phyloP scores from a whole-genome alignment of 2,113 vertebrate species.

The Cynopterus brachyotis region DNA sequence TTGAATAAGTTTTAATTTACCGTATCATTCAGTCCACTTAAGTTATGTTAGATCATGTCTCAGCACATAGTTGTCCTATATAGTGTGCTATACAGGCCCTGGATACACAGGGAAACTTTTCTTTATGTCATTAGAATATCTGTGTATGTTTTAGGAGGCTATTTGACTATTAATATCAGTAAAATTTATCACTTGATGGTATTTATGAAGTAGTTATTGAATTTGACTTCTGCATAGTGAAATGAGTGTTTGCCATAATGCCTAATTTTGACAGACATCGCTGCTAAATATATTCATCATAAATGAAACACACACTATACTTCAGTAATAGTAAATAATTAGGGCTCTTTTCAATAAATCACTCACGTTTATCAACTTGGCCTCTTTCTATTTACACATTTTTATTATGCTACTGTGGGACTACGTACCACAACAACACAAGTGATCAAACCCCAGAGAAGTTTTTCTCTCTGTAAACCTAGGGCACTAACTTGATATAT shows the following conservation, averaged over 20 bases:
- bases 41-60: background rate
- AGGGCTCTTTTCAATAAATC: background rate
- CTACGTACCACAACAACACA: background rate
- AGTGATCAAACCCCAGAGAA: background rate
- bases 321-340: background rate
- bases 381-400: background rate
- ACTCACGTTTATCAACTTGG: background rate
- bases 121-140: background rate
- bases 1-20: background rate
- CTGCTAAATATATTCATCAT: background rate
- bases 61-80: background rate
- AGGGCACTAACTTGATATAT: background rate
- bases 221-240: background rate
- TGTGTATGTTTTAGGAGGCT: background rate
- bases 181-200: background rate
- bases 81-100: background rate
- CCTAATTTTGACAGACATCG: background rate
- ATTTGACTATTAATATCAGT: background rate
- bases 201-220: background rate
- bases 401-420: background rate
- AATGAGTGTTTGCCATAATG: background rate
- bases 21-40: background rate
- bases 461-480: background rate
- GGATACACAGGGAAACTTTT: background rate
- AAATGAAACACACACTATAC: background rate